phyloP scores from a whole-genome alignment of 2,797 vertebrate genomes.

The Anguilla megastoma region DNA sequence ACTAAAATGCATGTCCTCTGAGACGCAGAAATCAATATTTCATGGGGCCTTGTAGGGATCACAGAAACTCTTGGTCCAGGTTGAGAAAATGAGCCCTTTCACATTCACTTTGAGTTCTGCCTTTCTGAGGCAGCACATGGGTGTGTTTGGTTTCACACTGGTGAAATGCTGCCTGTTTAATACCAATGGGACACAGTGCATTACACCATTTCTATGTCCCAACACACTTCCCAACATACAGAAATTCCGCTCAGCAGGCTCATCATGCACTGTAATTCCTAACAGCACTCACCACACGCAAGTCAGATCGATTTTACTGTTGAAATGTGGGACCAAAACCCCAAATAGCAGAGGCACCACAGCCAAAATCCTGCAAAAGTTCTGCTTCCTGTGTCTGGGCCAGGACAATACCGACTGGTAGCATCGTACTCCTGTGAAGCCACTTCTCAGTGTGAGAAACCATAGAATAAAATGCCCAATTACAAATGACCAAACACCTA shows the following conservation, averaged over 20 bases:
- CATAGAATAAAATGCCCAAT: not conserved
- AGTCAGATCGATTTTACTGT: not conserved
- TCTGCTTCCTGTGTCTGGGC: not conserved
- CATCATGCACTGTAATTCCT: not conserved
- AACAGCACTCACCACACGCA: not conserved
- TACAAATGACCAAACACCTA: not conserved
- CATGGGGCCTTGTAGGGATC: not conserved
- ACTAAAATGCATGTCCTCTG: not conserved
- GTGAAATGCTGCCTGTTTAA: not conserved
- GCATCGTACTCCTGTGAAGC: not conserved
- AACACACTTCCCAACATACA: not conserved
- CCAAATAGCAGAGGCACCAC: not conserved
- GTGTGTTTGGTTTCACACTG: not conserved
- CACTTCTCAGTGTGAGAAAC: not conserved
- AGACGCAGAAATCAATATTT: conserved; percentile 8
- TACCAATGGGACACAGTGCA: not conserved
- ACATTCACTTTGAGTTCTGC: not conserved
- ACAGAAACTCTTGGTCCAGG: not conserved
- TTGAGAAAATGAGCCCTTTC: not conserved
- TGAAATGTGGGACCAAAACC: not conserved
- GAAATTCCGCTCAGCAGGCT: not conserved
- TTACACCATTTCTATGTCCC: not conserved
- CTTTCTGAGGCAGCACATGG: not conserved
- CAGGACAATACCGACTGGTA: too few species aligned
- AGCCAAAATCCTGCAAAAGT: not conserved